A percentile compares a stretch with the other conserved stretches of the same genome.
These are phyloP conservation scores for Numida meleagris DNA, from an alignment of 2,113 vertebrate species.

Conservation along the genomic window DNA sequence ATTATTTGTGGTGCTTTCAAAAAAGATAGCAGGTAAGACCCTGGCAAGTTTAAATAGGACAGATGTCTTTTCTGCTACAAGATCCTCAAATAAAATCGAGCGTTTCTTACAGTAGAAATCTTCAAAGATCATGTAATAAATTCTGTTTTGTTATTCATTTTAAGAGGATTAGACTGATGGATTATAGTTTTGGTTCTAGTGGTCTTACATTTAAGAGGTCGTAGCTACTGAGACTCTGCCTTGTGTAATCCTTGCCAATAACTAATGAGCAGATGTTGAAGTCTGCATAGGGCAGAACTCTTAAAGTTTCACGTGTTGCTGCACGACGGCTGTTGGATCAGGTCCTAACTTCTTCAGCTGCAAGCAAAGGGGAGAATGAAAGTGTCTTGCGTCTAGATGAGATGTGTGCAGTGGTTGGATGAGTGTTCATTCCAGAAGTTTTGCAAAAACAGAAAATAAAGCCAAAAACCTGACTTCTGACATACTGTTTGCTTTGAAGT, in stretches of 20 bases:
- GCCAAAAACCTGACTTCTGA: neutral
- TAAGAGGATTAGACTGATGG: neutral
- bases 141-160: neutral
- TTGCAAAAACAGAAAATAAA: neutral
- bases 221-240: neutral
- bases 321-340: neutral
- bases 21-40: neutral
- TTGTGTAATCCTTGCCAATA: neutral
- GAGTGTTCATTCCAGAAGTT: neutral
- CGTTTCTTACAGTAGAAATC: neutral
- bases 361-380: neutral
- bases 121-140: neutral
- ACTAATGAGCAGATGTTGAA: neutral
- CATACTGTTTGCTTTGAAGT: neutral
- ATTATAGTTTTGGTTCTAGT: neutral
- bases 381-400: neutral
- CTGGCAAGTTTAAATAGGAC: neutral
- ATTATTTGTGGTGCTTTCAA: neutral
- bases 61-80: neutral
- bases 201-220: neutral
- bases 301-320: neutral
- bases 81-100: neutral
- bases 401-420: neutral
- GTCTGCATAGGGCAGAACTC: neutral
- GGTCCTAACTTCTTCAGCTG: neutral